These are phyloP conservation scores for Pecten maximus DNA, from an alignment of 2,888 invertebrate genomes.

Conservation along the genomic window DNA sequence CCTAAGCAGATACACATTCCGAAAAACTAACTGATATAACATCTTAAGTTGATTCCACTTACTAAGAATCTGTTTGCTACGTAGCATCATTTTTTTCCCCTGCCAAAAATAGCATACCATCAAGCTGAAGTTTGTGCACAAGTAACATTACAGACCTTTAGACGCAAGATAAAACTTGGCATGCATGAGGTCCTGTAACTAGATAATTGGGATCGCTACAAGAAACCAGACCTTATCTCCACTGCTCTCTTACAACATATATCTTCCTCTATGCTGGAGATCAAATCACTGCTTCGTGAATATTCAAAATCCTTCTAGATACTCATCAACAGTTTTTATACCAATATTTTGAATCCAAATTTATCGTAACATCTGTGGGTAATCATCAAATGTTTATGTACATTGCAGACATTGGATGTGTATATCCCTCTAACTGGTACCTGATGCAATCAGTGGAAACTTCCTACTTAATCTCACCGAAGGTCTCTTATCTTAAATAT, in stretches of 20 bases:
- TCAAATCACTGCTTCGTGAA: not conserved
- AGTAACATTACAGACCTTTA: constrained; percentile 26
- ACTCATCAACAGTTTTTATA: constrained; percentile 3
- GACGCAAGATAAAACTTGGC: constrained; percentile 1
- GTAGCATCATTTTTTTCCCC: not conserved
- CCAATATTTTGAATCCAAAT: constrained; percentile 23
- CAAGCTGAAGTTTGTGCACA: not conserved
- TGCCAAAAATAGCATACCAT: constrained; percentile 3
- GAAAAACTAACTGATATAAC: not conserved
- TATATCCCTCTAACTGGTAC: not conserved
- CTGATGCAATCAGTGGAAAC: not conserved
- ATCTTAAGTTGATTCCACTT: not conserved
- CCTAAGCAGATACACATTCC: too few relatives aligned
- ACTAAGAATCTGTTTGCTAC: not conserved
- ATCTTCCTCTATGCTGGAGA: not conserved
- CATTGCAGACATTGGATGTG: not conserved
- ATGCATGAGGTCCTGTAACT: not conserved
- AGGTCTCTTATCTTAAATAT: not conserved
- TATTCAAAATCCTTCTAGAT: constrained; percentile 32
- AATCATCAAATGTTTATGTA: not conserved
- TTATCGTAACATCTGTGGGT: not conserved
- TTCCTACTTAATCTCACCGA: not conserved
- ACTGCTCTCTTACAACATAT: not conserved
- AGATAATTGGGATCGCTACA: not conserved
- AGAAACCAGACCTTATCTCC: not conserved